Conservation (phyloP, 2,888 invertebrate species). For the Scaptodrosophila latifasciaeformis region DNA sequence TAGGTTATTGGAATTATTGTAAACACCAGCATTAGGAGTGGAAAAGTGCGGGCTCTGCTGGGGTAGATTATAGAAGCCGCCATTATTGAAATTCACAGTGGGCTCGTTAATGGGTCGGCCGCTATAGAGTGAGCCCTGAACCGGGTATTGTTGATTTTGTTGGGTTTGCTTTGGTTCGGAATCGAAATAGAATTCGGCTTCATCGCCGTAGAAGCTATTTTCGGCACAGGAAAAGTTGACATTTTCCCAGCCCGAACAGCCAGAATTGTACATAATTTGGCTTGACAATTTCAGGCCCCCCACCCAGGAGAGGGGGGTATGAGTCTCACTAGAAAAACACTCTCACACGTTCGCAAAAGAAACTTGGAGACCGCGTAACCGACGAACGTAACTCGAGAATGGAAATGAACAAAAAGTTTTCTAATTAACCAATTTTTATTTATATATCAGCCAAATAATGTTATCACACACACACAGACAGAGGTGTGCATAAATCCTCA, state of each 20-base stretch:
- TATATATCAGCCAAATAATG: constrained; percentile 32
- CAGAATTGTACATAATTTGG: constrained; percentile 41
- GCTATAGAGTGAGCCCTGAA: constrained; percentile 31
- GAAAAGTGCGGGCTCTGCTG: constrained; percentile 9
- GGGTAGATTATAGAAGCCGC: constrained; percentile 30
- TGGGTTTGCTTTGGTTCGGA: constrained; percentile 34
- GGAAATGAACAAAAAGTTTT: constrained; percentile 58
- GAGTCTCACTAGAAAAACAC: constrained; percentile 9
- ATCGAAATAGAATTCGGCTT: constrained; percentile 26
- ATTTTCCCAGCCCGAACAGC: constrained; percentile 50
- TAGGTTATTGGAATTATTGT: constrained; percentile 15
- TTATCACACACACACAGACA: constrained; percentile 1
- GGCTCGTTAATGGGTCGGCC: constrained; percentile 43
- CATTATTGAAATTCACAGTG: constrained; percentile 50
- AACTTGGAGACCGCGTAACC: constrained; percentile 27
- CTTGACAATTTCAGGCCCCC: constrained; percentile 28
- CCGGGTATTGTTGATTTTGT: constrained; percentile 12
- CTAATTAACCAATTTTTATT: constrained; percentile 53
- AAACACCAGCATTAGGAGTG: constrained; percentile 8
- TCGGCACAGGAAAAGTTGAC: constrained; percentile 52
- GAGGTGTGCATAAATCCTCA: constrained; percentile 19
- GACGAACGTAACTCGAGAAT: constrained; percentile 37
- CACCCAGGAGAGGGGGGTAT: not conserved
- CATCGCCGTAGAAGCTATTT: constrained; percentile 50
- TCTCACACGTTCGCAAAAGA: constrained; percentile 12